phyloP scores from a whole-genome alignment of 2,888 invertebrate genomes.

The Caenorhabditis japonica region DNA sequence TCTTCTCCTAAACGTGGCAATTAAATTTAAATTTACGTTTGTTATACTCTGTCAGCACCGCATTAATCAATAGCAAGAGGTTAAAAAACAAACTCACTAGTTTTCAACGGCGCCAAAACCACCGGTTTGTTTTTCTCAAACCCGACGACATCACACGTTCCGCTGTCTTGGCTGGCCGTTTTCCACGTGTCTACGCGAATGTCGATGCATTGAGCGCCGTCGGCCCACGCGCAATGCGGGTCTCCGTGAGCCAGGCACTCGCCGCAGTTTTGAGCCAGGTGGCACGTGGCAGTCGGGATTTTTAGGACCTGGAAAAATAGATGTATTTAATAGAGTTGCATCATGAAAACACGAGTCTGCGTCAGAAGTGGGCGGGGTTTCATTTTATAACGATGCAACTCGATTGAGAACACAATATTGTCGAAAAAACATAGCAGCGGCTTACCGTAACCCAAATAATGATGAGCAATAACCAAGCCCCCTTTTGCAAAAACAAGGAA shows the following conservation, averaged over 20 bases:
- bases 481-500: too few species aligned
- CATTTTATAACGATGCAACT: too few species aligned
- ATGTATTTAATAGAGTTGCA: too few species aligned
- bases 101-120: slow-evolving; percentile 30
- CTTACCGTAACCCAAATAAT: too few species aligned
- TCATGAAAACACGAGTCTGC: too few species aligned
- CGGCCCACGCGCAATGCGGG: slow-evolving; percentile 63
- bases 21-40: too few species aligned
- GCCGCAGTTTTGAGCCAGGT: slow-evolving; percentile 39
- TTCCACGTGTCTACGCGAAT: slow-evolving; percentile 27
- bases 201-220: slow-evolving; percentile 51
- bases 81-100: slow-evolving; percentile 24
- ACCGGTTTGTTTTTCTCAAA: slow-evolving; percentile 41
- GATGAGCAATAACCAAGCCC: too few species aligned
- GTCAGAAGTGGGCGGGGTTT: too few species aligned
- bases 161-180: slow-evolving; percentile 42
- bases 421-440: too few species aligned
- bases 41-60: too few species aligned
- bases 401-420: too few species aligned
- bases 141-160: slow-evolving; percentile 36
- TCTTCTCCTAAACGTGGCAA: slow-evolving; percentile 45
- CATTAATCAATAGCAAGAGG: too few species aligned
- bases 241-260: slow-evolving; percentile 54
- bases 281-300: slow-evolving; percentile 51
- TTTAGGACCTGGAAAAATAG: slow-evolving; percentile 38